Conservation (phyloP, 2,888 invertebrate genomes). For the Hemicrepidius hirtus region DNA sequence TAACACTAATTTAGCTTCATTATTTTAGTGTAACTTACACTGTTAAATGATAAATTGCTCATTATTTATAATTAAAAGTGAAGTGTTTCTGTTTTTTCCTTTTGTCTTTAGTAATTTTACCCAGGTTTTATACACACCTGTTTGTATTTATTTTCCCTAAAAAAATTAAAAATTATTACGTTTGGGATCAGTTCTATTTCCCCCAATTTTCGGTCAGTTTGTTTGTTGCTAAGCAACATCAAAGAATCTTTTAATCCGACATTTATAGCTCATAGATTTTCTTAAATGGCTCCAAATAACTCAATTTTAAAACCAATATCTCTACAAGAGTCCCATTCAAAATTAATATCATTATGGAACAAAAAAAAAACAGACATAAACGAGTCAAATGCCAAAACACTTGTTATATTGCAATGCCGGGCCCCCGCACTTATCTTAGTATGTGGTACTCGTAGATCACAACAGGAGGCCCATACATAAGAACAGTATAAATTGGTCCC, state of each 20-base stretch:
- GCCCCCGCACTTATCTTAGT: constrained; percentile 52
- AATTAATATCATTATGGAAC: constrained; percentile 30
- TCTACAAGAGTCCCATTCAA: constrained; percentile 6
- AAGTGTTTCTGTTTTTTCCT: constrained; percentile 6
- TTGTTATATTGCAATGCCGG: constrained; percentile 50
- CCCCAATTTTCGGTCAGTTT: too few relatives aligned
- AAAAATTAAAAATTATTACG: too few relatives aligned
- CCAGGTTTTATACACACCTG: constrained; percentile 2
- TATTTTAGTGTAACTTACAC: constrained; percentile 46
- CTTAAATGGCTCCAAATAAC: neutral
- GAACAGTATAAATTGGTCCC: constrained; percentile 47
- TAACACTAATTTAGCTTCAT: constrained; percentile 47
- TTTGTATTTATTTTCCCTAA: neutral
- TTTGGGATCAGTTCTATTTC: too few relatives aligned
- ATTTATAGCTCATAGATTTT: too few relatives aligned
- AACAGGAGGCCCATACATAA: constrained; percentile 52
- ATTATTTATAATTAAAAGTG: constrained; percentile 35
- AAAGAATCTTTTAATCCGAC: too few relatives aligned
- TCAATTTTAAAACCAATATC: neutral
- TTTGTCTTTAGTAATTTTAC: neutral
- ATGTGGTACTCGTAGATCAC: constrained; percentile 53
- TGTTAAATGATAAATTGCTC: constrained; percentile 42
- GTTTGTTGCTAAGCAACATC: too few relatives aligned
- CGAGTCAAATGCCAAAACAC: constrained; percentile 50
- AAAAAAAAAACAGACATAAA: constrained; percentile 20